Evolutionary conservation across 2,797 vertebrate species (phyloP).

Genomic region (Gymnothorax javanicus): DNA sequence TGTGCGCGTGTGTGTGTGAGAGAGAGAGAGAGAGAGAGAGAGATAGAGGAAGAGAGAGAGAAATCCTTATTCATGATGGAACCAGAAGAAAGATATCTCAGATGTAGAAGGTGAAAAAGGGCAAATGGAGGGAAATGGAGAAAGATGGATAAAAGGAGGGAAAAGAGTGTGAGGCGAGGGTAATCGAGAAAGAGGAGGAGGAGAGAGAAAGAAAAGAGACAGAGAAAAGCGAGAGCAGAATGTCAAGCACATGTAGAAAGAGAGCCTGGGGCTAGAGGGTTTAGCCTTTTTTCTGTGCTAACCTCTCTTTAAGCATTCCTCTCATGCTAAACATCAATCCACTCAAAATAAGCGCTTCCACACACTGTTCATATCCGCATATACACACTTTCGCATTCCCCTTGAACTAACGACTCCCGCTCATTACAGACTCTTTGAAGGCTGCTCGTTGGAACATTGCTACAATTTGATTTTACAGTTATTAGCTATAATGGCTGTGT

Average conservation of each 20-base stretch:
- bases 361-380: constrained; percentile 59
- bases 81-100: background rate
- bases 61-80: constrained; percentile 44
- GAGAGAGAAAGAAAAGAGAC: background rate
- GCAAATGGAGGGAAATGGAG: constrained; percentile 30
- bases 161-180: background rate
- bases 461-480: constrained; percentile 72
- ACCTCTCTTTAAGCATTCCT: constrained; percentile 70
- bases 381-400: constrained; percentile 76
- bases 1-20: no score
- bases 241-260: background rate
- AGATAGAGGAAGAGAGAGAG: constrained; percentile 33
- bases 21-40: background rate
- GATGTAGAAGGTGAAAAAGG: constrained; percentile 26
- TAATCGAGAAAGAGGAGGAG: constrained; percentile 9
- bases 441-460: constrained; percentile 64
- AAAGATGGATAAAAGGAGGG: background rate
- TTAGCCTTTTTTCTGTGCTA: constrained; percentile 73
- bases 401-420: constrained; percentile 71
- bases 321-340: constrained; percentile 75
- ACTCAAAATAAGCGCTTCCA: constrained; percentile 65
- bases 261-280: constrained; percentile 61
- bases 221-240: constrained; percentile 18
- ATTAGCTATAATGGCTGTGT: constrained; percentile 72
- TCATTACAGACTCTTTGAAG: constrained; percentile 76